Evolutionary conservation across 2,113 vertebrate genomes (phyloP).

Genomic region (Lycocorax pyrrhopterus): DNA sequence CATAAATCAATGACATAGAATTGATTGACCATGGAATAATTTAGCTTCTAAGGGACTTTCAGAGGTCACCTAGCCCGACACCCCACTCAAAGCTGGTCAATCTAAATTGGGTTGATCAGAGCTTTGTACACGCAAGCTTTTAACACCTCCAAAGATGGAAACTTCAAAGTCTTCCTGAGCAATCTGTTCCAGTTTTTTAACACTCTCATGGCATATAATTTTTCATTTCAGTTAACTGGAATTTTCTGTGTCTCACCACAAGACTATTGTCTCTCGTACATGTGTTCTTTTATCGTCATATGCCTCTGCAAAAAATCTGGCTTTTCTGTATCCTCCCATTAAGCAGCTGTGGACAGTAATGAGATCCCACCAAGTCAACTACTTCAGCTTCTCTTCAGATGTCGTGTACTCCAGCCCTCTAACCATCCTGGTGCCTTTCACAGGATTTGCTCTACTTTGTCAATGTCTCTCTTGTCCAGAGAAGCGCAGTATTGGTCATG

Average conservation of each 20-base stretch:
- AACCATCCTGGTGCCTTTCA: not conserved
- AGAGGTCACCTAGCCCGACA: not conserved
- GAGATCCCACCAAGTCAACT: not conserved
- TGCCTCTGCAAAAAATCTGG: not conserved
- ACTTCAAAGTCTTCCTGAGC: not conserved
- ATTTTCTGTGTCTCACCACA: not conserved
- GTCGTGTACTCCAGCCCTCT: not conserved
- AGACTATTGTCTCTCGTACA: not conserved
- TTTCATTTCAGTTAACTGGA: not conserved
- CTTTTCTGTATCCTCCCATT: not conserved
- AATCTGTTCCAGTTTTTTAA: not conserved
- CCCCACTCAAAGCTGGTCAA: not conserved
- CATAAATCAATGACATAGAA: not conserved
- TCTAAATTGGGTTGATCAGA: not conserved
- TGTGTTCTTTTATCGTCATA: not conserved
- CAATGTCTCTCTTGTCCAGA: not conserved
- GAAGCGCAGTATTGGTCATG: fast-evolving
- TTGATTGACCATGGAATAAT: not conserved
- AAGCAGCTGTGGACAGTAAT: not conserved
- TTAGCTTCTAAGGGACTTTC: not conserved
- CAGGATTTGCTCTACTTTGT: not conserved
- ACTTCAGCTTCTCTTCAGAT: not conserved
- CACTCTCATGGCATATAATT: not conserved
- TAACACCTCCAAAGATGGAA: not conserved
- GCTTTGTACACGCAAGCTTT: not conserved